Percentiles rank a stretch among this genome's conserved stretches.
Evolutionary conservation across 2,113 vertebrate genomes (phyloP).

Genomic region (Psilopogon haemacephalus): DNA sequence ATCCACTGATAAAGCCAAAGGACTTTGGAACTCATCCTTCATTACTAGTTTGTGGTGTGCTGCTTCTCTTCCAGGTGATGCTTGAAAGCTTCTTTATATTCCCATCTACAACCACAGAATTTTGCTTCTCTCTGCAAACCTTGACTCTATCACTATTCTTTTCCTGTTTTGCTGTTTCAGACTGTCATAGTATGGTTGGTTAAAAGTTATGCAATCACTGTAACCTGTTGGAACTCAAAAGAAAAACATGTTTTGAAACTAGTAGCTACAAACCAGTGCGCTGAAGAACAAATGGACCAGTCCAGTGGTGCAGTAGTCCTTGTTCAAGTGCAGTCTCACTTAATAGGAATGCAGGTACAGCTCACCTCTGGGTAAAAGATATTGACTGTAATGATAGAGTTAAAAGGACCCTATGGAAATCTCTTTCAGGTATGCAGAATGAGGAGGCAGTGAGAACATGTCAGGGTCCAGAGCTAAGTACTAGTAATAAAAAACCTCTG

Average conservation of each 20-base stretch:
- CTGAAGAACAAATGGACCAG: not conserved
- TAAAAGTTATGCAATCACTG: not conserved
- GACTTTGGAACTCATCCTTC: not conserved
- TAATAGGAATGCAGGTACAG: not conserved
- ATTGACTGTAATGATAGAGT: not conserved
- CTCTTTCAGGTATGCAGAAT: not conserved
- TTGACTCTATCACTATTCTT: not conserved
- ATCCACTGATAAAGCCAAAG: not conserved
- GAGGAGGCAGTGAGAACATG: accelerated
- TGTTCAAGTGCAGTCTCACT: not conserved
- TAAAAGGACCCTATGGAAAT: not conserved
- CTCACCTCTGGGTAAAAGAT: not conserved
- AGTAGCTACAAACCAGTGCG: not conserved
- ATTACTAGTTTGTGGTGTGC: not conserved
- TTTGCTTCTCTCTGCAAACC: not conserved
- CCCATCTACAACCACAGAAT: not conserved
- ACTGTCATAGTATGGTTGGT: not conserved
- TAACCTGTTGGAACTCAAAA: not conserved
- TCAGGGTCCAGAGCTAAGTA: not conserved
- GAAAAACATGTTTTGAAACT: not conserved
- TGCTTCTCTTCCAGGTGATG: not conserved
- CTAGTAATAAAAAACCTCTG: not conserved
- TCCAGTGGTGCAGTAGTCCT: not conserved
- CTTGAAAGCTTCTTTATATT: not conserved
- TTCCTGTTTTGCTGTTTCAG: not conserved